A percentile compares a stretch with the other conserved stretches of the same genome.
phyloP scores from a whole-genome alignment of 2,797 vertebrate species.

The Perodicticus potto region DNA sequence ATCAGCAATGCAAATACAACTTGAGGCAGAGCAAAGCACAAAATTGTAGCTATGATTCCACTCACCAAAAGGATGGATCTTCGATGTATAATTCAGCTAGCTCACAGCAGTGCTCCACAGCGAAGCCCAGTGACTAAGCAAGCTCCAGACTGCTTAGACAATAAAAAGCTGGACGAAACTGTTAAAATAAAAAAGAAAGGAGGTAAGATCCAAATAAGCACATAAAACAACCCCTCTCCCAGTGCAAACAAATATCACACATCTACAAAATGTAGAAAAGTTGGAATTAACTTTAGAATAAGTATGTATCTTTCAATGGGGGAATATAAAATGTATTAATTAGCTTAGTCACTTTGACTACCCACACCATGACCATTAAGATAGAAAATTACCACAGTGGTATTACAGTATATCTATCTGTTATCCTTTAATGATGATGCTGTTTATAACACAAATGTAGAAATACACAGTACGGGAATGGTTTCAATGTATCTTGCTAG shows the following conservation, averaged over 20 bases:
- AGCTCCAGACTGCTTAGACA: constrained; percentile 39
- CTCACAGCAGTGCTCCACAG: not conserved
- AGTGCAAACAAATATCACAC: constrained; percentile 15
- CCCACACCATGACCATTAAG: constrained; percentile 44
- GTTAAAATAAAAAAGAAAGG: constrained; percentile 49
- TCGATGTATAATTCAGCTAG: not conserved
- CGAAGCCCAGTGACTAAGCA: constrained; percentile 61
- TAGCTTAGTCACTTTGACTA: not conserved
- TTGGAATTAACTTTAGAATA: not conserved
- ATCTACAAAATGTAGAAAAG: constrained; percentile 23
- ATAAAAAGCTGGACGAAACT: constrained; percentile 70
- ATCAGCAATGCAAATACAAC: constrained; percentile 67
- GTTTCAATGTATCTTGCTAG: constrained; percentile 68
- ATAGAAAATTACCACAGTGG: constrained; percentile 29
- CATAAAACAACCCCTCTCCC: not conserved
- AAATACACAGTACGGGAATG: constrained; percentile 45
- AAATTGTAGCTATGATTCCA: constrained; percentile 64
- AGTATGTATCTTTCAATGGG: not conserved
- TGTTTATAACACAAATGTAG: constrained; percentile 65
- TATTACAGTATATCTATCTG: constrained; percentile 16
- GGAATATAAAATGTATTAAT: constrained; percentile 40
- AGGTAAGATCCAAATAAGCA: constrained; percentile 5
- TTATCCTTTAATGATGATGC: constrained; percentile 63
- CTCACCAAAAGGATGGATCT: constrained; percentile 81
- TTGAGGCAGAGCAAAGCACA: constrained; percentile 50